phyloP scores from a whole-genome alignment of 1,140 invertebrate species.

The Papilio xuthus region DNA sequence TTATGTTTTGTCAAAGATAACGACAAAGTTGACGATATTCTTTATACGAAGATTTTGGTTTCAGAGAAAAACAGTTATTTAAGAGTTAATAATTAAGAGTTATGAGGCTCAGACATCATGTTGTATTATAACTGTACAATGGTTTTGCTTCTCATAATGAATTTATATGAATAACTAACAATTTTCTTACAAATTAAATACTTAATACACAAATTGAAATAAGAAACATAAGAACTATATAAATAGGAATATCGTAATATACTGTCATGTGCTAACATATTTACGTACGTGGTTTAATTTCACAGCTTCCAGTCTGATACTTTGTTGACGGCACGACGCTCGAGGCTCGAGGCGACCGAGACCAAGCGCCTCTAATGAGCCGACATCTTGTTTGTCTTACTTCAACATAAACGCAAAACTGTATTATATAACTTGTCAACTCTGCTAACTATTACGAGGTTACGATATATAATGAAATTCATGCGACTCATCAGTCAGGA shows the following conservation, averaged over 20 bases:
- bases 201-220: too few species aligned
- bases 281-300: slow-evolving; percentile 14
- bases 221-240: background rate
- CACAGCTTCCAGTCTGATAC: background rate
- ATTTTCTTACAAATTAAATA: too few species aligned
- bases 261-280: background rate
- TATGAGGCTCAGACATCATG: too few species aligned
- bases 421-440: background rate
- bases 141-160: too few species aligned
- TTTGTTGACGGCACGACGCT: background rate
- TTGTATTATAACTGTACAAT: too few species aligned
- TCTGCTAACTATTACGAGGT: background rate
- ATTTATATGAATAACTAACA: too few species aligned
- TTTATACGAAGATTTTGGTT: too few species aligned
- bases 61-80: too few species aligned
- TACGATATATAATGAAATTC: background rate
- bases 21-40: too few species aligned
- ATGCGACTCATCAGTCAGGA: background rate
- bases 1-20: too few species aligned
- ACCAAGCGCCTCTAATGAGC: slow-evolving; percentile 6
- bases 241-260: background rate
- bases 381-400: slow-evolving; percentile 21
- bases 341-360: background rate
- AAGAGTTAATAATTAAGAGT: too few species aligned
- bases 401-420: slow-evolving; percentile 1